Percentiles rank a stretch among this genome's conserved stretches.
Evolutionary conservation across 2,113 vertebrate species (phyloP).

Genomic region (Rhombomys opimus): DNA sequence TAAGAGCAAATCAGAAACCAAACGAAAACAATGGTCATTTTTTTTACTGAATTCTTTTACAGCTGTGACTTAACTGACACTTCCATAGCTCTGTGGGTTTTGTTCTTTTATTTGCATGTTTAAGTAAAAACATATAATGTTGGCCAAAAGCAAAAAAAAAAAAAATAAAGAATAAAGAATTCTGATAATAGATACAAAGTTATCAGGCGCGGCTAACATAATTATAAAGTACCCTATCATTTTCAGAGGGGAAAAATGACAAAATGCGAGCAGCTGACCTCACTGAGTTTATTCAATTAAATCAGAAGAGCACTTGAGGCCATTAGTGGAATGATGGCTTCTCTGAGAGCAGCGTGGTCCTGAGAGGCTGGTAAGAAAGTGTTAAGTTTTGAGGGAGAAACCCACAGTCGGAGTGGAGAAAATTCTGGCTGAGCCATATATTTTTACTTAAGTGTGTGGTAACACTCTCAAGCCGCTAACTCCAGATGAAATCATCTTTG

Average conservation of each 20-base stretch:
- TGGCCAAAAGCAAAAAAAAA: background rate
- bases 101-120: background rate
- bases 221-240: background rate
- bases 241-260: background rate
- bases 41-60: background rate
- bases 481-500: constrained; percentile 35
- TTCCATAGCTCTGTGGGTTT: background rate
- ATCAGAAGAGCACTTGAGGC: constrained; percentile 62
- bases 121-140: background rate
- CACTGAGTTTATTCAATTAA: constrained; percentile 55
- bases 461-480: background rate
- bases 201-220: background rate
- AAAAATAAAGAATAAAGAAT: background rate
- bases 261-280: background rate
- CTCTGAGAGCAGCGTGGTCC: background rate
- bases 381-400: background rate
- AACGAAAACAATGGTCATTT: constrained; percentile 14
- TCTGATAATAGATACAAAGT: background rate
- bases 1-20: background rate
- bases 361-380: background rate
- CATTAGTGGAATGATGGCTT: background rate
- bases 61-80: background rate
- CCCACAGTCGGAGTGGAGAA: background rate
- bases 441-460: constrained; percentile 27
- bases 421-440: background rate